phyloP scores from a whole-genome alignment of 2,888 invertebrate genomes.

The Synanthedon myopaeformis region DNA sequence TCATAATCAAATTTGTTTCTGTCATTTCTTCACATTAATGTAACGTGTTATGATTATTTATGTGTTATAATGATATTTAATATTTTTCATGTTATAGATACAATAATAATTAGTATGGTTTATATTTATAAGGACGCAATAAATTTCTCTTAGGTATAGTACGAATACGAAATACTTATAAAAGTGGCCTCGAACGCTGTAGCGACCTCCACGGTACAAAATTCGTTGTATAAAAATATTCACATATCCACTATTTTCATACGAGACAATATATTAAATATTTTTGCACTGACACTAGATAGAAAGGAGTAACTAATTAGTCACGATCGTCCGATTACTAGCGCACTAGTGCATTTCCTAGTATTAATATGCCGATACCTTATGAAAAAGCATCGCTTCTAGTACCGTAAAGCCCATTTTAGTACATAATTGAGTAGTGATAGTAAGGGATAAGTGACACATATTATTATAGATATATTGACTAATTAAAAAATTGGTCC shows the following conservation, averaged over 20 bases:
- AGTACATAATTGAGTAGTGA: too few species aligned
- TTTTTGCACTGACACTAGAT: conserved; percentile 58
- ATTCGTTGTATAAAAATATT: conserved; percentile 27
- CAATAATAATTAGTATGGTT: neutral
- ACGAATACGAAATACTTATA: neutral
- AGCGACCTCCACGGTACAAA: conserved; percentile 52
- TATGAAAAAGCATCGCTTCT: too few species aligned
- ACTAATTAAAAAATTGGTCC: too few species aligned
- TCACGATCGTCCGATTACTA: conserved; percentile 5
- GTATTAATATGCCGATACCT: too few species aligned
- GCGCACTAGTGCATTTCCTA: too few species aligned
- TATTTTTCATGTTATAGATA: neutral
- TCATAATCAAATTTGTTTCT: conserved; percentile 13
- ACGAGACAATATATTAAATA: conserved; percentile 36
- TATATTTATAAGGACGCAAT: neutral
- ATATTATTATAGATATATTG: too few species aligned
- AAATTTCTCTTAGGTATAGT: neutral
- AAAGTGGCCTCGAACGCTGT: conserved; percentile 32
- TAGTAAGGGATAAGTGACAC: too few species aligned
- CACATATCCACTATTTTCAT: conserved; percentile 53
- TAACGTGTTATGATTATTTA: conserved; percentile 1
- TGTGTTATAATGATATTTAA: neutral
- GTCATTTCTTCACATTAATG: conserved; percentile 3
- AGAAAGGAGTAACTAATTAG: conserved; percentile 28
- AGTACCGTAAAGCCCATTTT: too few species aligned